Evolutionary conservation across 2,113 vertebrate species (phyloP).

Genomic region (Brienomyrus longianalis): DNA sequence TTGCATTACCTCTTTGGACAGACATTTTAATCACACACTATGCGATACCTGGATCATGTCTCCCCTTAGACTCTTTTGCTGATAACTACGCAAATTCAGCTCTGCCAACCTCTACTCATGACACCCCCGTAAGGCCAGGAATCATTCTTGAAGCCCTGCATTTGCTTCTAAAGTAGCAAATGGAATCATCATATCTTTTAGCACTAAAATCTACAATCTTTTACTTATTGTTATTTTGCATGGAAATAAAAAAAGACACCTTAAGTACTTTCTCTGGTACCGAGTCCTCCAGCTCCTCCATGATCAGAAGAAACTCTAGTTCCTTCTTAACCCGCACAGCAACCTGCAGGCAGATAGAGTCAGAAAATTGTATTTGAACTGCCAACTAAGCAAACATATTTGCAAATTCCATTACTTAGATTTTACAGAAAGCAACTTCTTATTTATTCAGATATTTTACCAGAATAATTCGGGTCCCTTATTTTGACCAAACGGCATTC

Average conservation of each 20-base stretch:
- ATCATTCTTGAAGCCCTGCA: too few species aligned
- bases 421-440: background rate
- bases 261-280: conserved; percentile 65
- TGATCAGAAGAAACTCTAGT: conserved; percentile 79
- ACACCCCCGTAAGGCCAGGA: too few species aligned
- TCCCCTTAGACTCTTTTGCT: too few species aligned
- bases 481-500: background rate
- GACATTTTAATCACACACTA: too few species aligned
- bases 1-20: too few species aligned
- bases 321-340: conserved; percentile 58
- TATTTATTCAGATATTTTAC: background rate
- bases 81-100: too few species aligned
- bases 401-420: background rate
- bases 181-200: background rate
- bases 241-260: conserved; percentile 43
- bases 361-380: background rate
- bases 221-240: background rate
- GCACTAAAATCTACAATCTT: background rate
- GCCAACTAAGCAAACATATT: background rate
- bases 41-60: too few species aligned
- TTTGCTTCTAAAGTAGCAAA: too few species aligned
- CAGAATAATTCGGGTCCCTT: background rate
- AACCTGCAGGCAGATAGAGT: conserved; percentile 38
- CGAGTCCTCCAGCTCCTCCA: conserved; percentile 74
- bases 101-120: too few species aligned